Conservation (phyloP, 2,113 vertebrate genomes). For the Rhizomys pruinosus region DNA sequence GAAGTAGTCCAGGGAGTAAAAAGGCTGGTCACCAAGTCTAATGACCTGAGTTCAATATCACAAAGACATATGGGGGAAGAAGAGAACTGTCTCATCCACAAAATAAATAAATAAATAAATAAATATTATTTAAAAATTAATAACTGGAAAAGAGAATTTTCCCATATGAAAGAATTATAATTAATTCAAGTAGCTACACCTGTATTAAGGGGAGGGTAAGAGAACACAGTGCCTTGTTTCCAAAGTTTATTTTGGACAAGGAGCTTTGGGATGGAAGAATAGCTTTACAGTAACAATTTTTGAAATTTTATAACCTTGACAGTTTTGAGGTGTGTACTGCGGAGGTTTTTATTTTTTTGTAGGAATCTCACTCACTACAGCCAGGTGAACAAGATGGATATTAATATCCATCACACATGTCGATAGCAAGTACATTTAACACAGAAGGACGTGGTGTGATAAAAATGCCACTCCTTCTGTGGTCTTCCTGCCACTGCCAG, state of each 20-base stretch:
- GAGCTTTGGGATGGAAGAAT: too few species aligned
- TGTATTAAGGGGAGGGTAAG: background rate
- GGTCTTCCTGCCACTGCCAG: background rate
- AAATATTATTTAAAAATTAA: background rate
- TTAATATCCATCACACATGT: background rate
- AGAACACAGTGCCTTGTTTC: background rate
- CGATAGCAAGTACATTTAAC: background rate
- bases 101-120: background rate
- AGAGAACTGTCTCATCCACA: background rate
- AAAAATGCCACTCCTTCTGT: background rate
- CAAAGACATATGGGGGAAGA: background rate
- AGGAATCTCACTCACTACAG: background rate
- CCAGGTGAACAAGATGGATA: background rate
- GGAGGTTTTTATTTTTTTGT: constrained; percentile 18
- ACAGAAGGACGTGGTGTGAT: background rate
- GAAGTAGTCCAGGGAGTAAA: background rate
- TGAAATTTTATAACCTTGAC: background rate
- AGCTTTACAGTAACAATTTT: background rate
- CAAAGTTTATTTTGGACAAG: background rate
- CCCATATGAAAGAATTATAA: background rate
- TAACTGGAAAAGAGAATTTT: background rate
- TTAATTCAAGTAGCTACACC: background rate
- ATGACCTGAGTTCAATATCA: background rate
- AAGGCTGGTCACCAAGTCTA: too few species aligned
- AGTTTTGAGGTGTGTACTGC: background rate